Evolutionary conservation across 2,113 vertebrate species (phyloP), one percentile per base, ranked within the genome.

Genomic region (Plotosus lineatus): DNA sequence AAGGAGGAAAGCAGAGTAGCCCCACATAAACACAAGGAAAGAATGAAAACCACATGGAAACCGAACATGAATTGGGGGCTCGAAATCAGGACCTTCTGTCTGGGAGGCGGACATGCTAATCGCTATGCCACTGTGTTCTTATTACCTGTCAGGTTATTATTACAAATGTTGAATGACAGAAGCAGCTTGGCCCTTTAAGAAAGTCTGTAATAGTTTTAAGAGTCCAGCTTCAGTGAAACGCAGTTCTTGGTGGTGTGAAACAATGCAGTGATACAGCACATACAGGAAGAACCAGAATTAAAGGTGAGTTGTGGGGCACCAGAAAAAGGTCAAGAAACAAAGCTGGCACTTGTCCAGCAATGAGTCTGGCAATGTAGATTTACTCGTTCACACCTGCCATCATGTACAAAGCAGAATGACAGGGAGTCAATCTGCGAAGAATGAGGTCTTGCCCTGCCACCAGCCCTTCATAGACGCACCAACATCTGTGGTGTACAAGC

Each of bases 301-400:
- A 71, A 14, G 31, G 42, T 48, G 46, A 33, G 8, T 6, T 73
- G 69, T 36, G 50, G 28, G 46, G 28, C 68, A 72, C 6, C 42
- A 42, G 65, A 38, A 69, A 12, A 36, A 68, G 36, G 14, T 3
- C 65, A 69, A 2, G 40, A 51, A 73, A 72, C 33, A 1, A 23
- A 8, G 46, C 69, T 51, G 69, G 69, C 17, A 73, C 4, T 1
- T 73, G n/a, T 33, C 48, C 69, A 73, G 48, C 46, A 73, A 48
- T 19, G n/a, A 15, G 40, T 28, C 66, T 69, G 66, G 66, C 66
- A 69, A 72, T 72, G 69, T 72, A 51, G 69, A 72, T 17, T 50
- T 73, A 19, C 31, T 17, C 28, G 33, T 12, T 1, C 28, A 33
- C 69, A 73, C 46, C 69, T 73, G 69, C 69, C 17, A 14, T 51